Evolutionary conservation across 2,797 vertebrate species (phyloP), one percentile per base, ranked within the genome.

Genomic region (Sebastes paucispinis): DNA sequence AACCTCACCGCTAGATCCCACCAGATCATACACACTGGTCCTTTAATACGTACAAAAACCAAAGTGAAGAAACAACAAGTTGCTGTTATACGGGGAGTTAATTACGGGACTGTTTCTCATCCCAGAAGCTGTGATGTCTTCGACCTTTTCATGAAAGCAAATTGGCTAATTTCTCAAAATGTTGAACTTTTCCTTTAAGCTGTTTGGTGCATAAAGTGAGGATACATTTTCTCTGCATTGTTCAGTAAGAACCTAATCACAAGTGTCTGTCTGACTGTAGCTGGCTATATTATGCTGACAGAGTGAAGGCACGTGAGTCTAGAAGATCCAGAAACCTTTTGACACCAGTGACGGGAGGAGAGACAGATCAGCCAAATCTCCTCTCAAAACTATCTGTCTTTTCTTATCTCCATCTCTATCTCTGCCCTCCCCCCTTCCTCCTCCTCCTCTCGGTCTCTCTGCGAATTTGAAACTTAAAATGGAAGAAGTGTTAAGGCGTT

Each of bases 381-480:
- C 63, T 75, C 55, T 71, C 39, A 59, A 24, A 69, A 70, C 64
- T 36, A 77, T 59, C 69, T 43, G 55, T 50, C 20, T 80, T 72
- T 64, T 50, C 73, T 43, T 50, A 50, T 50, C 66, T 75, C 65
- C 52, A 22, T 80, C 65, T 59, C 4, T 1, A 47, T 47, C 74
- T 70, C 34, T 13, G 4, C 50, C 71, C n/a, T 27, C 8, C 14
- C 18, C 9, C 59, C 60, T 3, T 6, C 59, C 39, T n/a, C n/a
- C 39, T 75, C 13, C n/a, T 11, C 5, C 36, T 22, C 52, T 25
- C 32, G 34, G 64, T 75, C 62, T 50, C 66, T 59, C 75, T 25
- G 32, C 32, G 18, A 78, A 84, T 69, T 81, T 77, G 72, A 55
- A 86, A 85, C 81, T 82, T 75, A 77, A 90, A 91, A 86, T 80